Base-by-base conservation (phyloP, 2,113 vertebrate genomes). In the Siniperca knerii region DNA sequence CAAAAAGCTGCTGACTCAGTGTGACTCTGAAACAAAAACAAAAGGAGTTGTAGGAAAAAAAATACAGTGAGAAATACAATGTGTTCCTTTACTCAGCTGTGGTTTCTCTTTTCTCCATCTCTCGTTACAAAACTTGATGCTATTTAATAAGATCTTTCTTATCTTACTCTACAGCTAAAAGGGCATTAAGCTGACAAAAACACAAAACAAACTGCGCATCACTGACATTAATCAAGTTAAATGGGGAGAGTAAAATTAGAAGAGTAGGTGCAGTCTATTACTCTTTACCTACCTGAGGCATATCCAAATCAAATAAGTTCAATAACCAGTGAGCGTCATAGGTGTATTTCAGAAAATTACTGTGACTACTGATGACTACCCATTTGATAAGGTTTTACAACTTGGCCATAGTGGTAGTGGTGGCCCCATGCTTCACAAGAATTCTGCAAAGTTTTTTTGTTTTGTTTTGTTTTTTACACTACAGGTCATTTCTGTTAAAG, bases 1-100 rank as follows among this genome's bases (percentile, higher is more conserved):
- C 76, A 89, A 84, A 90, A 91, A 89, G 66, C 73, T 84, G 93
- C 90, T 91, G 90, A 94, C 86, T 93, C 90, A 88, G 87, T 64
- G 81, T 73, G 77, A 91, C 84, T 81, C 69, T 79, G 65, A 87
- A 87, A 86, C 86, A 84, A 88, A 91, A 90, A 92, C 83, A 88
- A 93, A 93, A 82, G 76, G 61, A 82, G 82, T 82, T 83, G 81
- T 79, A 62, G 58, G 75, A 8, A 6, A 29, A 80, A 71, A 82
- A 71, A 85, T 60, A 83, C 25, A 67, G 75, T 5, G 18, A 81
- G 76, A 88, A 88, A 88, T 58, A 89, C 79, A 77, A 64, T 72
- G 71, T 79, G 74, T 74, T 89, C 68, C 62, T 90, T 83, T 65
- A 52, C 84, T 85, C 61, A 13, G n/a, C 50, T 2, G 21, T 35